Base-by-base conservation (phyloP, 2,797 vertebrate species). In the Onychomys leucogaster region DNA sequence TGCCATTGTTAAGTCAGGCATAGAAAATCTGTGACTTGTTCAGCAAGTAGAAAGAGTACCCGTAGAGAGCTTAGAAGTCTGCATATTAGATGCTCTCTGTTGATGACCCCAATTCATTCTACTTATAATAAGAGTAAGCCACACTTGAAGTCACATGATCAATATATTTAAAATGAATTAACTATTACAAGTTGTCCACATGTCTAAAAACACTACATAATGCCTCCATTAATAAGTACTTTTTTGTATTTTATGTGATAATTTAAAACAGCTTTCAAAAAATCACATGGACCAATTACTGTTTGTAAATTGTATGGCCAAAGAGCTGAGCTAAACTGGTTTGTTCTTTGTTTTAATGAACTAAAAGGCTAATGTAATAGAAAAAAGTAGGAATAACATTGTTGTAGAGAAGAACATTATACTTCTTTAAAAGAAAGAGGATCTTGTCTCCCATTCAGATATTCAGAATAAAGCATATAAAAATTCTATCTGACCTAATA, bases 21-120 rank as follows among this genome's bases (percentile, higher is more conserved):
- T 59, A 82, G 27, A 27, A 94, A 95, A 78, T 59, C 32, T 71
- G 13, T 82, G 34, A 6, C 12, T 91, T 86, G 46, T 87, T 95
- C 52, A 59, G 91, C 43, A 91, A 77, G 23, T 91, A 93, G 34
- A 87, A 94, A 96, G 19, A 80, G 1, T 13, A 37, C 9, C 63
- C 2, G 7, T 61, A 37, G 85, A 27, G 21, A 89, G 12, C 69
- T 71, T 67, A n/a, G 19, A 94, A 91, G 13, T 90, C 73, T 77
- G n/a, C n/a, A 19, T 77, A 69, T 71, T 78, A 90, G 32, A 92
- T 69, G 82, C 8, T 93, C 10, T 88, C 13, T 94, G 8, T 41
- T 37, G 46, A 90, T 2, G 13, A 21, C 2, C 0, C 8, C 25
- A 17, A 93, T 82, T 96, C 49, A 78, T 6, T 82, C 1, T 55